Conservation (phyloP, 1,140 invertebrate species). For the Ostrea edulis region DNA sequence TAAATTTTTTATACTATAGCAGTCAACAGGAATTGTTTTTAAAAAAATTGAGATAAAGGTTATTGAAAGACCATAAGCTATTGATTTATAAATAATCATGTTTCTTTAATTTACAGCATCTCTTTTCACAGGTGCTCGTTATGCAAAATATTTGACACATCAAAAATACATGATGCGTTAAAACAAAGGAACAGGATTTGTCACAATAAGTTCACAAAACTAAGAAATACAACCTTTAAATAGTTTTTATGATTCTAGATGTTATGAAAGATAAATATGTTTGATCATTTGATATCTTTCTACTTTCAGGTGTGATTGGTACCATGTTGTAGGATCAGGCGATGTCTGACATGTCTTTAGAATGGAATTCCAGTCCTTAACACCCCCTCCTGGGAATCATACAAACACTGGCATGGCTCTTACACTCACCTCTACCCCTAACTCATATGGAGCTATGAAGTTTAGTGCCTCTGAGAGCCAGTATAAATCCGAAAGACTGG, state of each 20-base stretch:
- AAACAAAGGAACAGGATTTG: not conserved
- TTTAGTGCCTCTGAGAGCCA: slow-evolving; percentile 46
- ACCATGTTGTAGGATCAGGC: slow-evolving; percentile 38
- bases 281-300: not conserved
- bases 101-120: not conserved
- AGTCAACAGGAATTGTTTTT: not conserved
- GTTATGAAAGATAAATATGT: not conserved
- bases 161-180: not conserved
- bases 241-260: too few relatives aligned
- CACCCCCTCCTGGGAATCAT: slow-evolving; percentile 54
- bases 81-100: not conserved
- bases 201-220: not conserved
- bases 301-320: slow-evolving; percentile 1
- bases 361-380: slow-evolving; percentile 59
- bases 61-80: not conserved
- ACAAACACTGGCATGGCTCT: slow-evolving; percentile 54
- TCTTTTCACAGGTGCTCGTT: not conserved
- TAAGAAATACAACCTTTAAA: too few relatives aligned
- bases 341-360: slow-evolving; percentile 43
- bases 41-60: not conserved
- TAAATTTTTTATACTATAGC: not conserved
- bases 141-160: not conserved
- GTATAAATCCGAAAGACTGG: slow-evolving; percentile 45
- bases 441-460: slow-evolving; percentile 52
- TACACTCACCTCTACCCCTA: slow-evolving; percentile 56